Conservation (phyloP, 1,140 invertebrate species). For the Pissodes strobi region DNA sequence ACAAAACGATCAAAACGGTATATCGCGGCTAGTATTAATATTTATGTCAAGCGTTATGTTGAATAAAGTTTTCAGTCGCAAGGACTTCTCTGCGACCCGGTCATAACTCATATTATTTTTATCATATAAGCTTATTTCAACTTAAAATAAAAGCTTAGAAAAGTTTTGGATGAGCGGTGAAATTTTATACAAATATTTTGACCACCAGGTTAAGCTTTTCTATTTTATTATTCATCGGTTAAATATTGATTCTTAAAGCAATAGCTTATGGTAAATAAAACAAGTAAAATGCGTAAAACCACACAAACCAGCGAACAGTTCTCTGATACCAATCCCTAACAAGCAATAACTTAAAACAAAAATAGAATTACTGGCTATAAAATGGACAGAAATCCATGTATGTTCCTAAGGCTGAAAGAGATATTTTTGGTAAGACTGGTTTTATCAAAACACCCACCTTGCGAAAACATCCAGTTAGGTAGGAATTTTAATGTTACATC, state of each 20-base stretch:
- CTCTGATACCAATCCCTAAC: constrained; percentile 29
- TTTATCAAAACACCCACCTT: constrained; percentile 36
- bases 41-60: constrained; percentile 17
- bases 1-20: constrained; percentile 24
- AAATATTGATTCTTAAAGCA: neutral
- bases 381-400: constrained; percentile 30
- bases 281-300: neutral
- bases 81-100: constrained; percentile 1
- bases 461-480: constrained; percentile 25
- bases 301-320: constrained; percentile 10
- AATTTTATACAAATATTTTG: too few relatives aligned
- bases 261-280: neutral
- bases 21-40: constrained; percentile 20
- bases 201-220: too few relatives aligned
- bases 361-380: constrained; percentile 33
- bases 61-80: constrained; percentile 4
- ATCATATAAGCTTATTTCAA: too few relatives aligned
- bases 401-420: constrained; percentile 4
- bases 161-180: too few relatives aligned
- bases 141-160: too few relatives aligned
- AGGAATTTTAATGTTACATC: constrained; percentile 33
- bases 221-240: neutral
- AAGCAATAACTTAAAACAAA: constrained; percentile 23
- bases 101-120: too few relatives aligned
- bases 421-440: constrained; percentile 38